Evolutionary conservation across 2,113 vertebrate genomes (phyloP).

Genomic region (Galeopterus variegatus): DNA sequence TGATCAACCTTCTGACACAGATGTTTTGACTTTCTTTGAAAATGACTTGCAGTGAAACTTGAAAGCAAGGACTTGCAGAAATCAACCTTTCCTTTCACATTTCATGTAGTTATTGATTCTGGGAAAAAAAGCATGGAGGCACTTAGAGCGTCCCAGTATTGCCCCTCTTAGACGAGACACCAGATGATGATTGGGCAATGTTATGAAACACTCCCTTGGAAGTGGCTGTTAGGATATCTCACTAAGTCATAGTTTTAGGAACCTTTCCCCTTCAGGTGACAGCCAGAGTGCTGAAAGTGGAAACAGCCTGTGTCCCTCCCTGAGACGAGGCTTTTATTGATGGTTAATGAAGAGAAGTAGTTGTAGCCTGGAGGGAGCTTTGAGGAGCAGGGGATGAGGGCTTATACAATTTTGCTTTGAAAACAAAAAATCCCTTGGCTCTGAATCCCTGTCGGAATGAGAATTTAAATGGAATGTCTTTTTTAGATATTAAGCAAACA

Average conservation of each 20-base stretch:
- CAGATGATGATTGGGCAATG: constrained; percentile 69
- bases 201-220: constrained; percentile 87
- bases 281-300: constrained; percentile 81
- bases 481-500: not conserved
- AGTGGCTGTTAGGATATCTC: constrained; percentile 70
- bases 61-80: constrained; percentile 68
- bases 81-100: constrained; percentile 63
- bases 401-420: not conserved
- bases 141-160: constrained; percentile 70
- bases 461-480: not conserved
- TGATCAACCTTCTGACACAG: not conserved
- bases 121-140: constrained; percentile 78
- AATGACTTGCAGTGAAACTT: constrained; percentile 55
- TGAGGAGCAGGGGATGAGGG: constrained; percentile 14
- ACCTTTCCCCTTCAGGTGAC: constrained; percentile 86
- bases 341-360: constrained; percentile 76
- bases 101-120: constrained; percentile 84
- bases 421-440: not conserved
- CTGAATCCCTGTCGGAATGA: not conserved
- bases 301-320: constrained; percentile 82
- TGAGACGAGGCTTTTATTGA: constrained; percentile 79
- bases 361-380: constrained; percentile 69
- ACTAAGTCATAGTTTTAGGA: not conserved
- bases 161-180: constrained; percentile 79
- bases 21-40: constrained; percentile 79